Conservation (phyloP, 2,888 invertebrate genomes). For the Chloroclystis v-ata region DNA sequence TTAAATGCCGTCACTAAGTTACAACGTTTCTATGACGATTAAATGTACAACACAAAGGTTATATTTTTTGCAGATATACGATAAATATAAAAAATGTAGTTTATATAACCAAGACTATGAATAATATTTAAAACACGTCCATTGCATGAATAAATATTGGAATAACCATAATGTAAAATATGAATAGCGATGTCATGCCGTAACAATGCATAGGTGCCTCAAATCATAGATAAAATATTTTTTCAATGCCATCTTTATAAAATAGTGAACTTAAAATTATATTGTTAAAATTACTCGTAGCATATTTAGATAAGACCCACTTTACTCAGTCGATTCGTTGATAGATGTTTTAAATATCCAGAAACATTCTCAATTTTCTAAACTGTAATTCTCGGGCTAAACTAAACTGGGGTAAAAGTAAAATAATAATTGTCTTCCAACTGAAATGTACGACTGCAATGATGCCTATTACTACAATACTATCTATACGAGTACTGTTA, state of each 20-base stretch:
- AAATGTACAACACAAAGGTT: slow-evolving; percentile 60
- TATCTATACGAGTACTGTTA: slow-evolving; percentile 7
- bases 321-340: slow-evolving; percentile 32
- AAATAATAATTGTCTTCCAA: slow-evolving; percentile 40
- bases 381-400: not conserved
- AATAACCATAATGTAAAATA: slow-evolving; percentile 47
- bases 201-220: slow-evolving; percentile 66
- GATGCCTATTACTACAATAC: slow-evolving; percentile 9
- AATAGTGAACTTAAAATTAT: slow-evolving; percentile 32
- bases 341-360: slow-evolving; percentile 12
- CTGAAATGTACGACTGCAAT: slow-evolving; percentile 18
- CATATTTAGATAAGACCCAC: slow-evolving; percentile 29
- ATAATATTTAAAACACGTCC: slow-evolving; percentile 59
- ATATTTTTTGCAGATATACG: slow-evolving; percentile 75
- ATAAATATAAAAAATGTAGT: slow-evolving; percentile 42
- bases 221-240: slow-evolving; percentile 63
- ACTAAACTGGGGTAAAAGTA: slow-evolving; percentile 7
- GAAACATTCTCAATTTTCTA: not conserved
- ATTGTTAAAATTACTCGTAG: slow-evolving; percentile 41
- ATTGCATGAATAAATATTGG: slow-evolving; percentile 52
- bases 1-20: slow-evolving; percentile 59
- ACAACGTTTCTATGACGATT: slow-evolving; percentile 49
- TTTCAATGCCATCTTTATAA: slow-evolving; percentile 55
- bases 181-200: slow-evolving; percentile 45
- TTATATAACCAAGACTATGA: slow-evolving; percentile 54